Evolutionary conservation across 2,113 vertebrate genomes (phyloP).

Genomic region (Boleophthalmus pectinirostris): DNA sequence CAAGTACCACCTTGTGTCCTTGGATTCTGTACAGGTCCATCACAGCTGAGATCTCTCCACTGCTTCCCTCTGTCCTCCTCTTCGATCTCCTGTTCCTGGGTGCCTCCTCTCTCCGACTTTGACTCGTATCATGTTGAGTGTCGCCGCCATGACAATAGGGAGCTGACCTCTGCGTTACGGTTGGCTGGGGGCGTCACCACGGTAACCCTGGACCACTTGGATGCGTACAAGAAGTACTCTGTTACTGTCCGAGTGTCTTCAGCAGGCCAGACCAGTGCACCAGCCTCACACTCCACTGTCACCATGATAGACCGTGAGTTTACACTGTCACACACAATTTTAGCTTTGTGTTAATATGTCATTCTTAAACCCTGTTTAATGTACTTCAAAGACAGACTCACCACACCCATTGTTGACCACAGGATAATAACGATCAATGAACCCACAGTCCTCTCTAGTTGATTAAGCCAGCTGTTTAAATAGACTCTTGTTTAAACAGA

Average conservation of each 20-base stretch:
- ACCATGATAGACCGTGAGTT: slow-evolving; percentile 98
- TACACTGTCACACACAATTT: neutral
- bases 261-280: slow-evolving; percentile 28
- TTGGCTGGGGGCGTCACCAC: slow-evolving; percentile 37
- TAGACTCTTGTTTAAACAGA: slow-evolving; percentile 8
- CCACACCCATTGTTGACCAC: neutral
- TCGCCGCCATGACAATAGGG: slow-evolving; percentile 43
- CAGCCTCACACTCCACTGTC: slow-evolving; percentile 83
- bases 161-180: slow-evolving; percentile 40
- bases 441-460: neutral
- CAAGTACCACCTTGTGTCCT: neutral
- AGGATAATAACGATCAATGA: neutral
- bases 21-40: slow-evolving; percentile 68
- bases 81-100: slow-evolving; percentile 90
- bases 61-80: slow-evolving; percentile 91
- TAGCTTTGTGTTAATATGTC: neutral
- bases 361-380: neutral
- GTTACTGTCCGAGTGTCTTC: slow-evolving; percentile 52
- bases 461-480: slow-evolving; percentile 21
- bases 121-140: slow-evolving; percentile 73
- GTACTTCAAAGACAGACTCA: neutral
- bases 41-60: slow-evolving; percentile 84
- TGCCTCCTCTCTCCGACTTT: slow-evolving; percentile 85
- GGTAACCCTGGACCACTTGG: slow-evolving; percentile 63
- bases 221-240: slow-evolving; percentile 54